Percentiles rank a stretch among this genome's conserved stretches.
These are phyloP conservation scores for Prionailurus viverrinus DNA, from an alignment of 2,113 vertebrate species.

Conservation along the genomic window DNA sequence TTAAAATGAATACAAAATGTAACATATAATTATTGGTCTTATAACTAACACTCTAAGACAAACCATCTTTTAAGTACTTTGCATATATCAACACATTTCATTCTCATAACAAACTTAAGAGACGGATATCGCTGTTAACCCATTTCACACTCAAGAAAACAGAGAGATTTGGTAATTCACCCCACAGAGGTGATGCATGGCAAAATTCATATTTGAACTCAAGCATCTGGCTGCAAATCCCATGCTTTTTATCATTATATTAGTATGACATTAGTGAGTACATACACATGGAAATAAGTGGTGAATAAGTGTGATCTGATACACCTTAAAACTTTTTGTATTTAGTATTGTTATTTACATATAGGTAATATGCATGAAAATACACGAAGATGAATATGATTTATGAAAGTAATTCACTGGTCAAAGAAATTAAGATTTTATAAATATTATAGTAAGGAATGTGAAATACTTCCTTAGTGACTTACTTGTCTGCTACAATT, in stretches of 20 bases:
- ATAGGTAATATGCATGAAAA: not conserved
- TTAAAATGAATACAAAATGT: not conserved
- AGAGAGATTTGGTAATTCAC: not conserved
- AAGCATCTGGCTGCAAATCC: not conserved
- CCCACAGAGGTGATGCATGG: accelerated
- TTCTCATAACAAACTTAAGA: not conserved
- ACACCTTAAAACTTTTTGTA: not conserved
- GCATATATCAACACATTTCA: not conserved
- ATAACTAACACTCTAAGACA: not conserved
- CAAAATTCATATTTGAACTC: not conserved
- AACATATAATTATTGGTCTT: not conserved
- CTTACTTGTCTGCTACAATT: not conserved
- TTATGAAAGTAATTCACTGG: not conserved
- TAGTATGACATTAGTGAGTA: not conserved
- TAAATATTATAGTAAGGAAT: not conserved
- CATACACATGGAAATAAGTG: not conserved
- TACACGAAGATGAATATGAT: not conserved
- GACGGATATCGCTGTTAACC: not conserved
- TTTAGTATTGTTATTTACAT: not conserved
- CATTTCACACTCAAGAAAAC: not conserved
- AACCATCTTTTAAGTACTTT: not conserved
- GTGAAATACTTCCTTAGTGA: not conserved
- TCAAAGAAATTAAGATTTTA: not conserved
- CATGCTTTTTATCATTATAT: not conserved
- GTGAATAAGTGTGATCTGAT: not conserved